Conservation (phyloP, 1,140 invertebrate species). For the Schlechtendalia chinensis region DNA sequence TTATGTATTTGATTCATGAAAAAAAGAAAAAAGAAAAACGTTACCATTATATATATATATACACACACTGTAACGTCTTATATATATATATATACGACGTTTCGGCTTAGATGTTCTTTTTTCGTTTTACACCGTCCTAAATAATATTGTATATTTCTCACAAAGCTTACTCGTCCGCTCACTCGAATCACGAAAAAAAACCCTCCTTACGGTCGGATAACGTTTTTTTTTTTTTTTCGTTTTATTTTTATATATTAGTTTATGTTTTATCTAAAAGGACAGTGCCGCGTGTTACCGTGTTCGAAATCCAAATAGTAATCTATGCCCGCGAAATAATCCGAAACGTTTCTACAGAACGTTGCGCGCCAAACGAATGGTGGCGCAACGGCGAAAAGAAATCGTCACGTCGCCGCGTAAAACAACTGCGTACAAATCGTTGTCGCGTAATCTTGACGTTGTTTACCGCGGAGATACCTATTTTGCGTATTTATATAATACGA, state of each 20-base stretch:
- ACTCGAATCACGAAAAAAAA: not conserved
- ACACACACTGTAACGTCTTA: not conserved
- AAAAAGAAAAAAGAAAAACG: constrained; percentile 22
- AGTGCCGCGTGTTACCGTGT: not conserved
- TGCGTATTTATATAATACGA: no score
- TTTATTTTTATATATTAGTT: no score
- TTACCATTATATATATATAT: not conserved
- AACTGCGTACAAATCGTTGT: no score
- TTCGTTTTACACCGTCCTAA: constrained; percentile 10
- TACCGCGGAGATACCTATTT: no score
- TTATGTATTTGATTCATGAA: constrained; percentile 42
- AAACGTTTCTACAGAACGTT: no score
- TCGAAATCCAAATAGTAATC: not conserved
- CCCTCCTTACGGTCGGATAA: not conserved
- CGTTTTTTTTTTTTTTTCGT: not conserved
- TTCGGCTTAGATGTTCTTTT: constrained; percentile 2
- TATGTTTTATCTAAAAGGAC: not conserved
- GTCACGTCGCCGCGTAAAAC: no score
- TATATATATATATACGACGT: not conserved
- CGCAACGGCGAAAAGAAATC: no score
- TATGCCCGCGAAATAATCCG: no score
- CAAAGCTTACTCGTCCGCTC: not conserved
- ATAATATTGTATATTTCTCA: not conserved
- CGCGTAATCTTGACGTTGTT: no score
- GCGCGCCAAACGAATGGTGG: no score